phyloP scores from a whole-genome alignment of 2,888 invertebrate genomes.

The Cordilura impudica region DNA sequence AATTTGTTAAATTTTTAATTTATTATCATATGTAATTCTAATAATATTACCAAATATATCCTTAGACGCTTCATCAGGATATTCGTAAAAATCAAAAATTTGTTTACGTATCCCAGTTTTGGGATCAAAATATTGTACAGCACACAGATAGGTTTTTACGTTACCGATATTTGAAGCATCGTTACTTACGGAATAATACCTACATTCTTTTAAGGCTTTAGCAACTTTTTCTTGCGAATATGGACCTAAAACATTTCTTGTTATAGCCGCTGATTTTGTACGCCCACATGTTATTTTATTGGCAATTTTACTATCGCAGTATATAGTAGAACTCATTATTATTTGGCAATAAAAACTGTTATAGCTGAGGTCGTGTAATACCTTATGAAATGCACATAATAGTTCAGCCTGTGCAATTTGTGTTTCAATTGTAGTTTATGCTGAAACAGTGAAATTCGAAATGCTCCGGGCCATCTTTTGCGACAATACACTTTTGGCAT shows the following conservation, averaged over 20 bases:
- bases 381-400: slow-evolving; percentile 13
- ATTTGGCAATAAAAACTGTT: slow-evolving; percentile 24
- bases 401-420: slow-evolving; percentile 14
- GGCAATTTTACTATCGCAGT: slow-evolving; percentile 30
- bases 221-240: background rate
- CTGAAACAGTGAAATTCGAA: slow-evolving; percentile 23
- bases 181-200: no score
- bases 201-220: slow-evolving; percentile 4
- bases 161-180: slow-evolving; percentile 7
- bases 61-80: slow-evolving; percentile 38
- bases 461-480: slow-evolving; percentile 8
- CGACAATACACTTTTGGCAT: slow-evolving; percentile 5
- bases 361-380: slow-evolving; percentile 22
- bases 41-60: no score
- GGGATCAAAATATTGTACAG: no score
- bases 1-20: no score
- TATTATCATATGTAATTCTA: no score
- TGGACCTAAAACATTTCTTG: background rate
- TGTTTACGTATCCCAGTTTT: background rate
- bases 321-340: slow-evolving; percentile 27
- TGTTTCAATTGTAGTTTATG: slow-evolving; percentile 11
- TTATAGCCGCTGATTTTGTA: slow-evolving; percentile 26
- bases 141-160: background rate
- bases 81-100: slow-evolving; percentile 54
- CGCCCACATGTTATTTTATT: slow-evolving; percentile 22